These are phyloP conservation scores for Paralichthys olivaceus DNA, from an alignment of 2,113 vertebrate genomes.

Conservation along the genomic window DNA sequence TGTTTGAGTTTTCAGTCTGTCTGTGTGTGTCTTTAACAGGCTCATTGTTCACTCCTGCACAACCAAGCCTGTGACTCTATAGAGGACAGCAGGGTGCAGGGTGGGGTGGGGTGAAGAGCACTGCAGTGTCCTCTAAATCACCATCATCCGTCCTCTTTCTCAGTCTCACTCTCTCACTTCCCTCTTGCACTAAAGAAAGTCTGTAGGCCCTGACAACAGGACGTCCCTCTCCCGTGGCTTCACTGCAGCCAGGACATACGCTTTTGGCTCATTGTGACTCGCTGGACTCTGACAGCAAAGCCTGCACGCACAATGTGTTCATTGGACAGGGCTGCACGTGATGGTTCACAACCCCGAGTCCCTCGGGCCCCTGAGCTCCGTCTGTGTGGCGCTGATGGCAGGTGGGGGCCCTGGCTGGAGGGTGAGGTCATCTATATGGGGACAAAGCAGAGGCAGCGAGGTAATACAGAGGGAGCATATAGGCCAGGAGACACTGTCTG, in stretches of 20 bases:
- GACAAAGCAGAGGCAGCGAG: conserved; percentile 20
- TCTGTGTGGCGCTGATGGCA: conserved; percentile 43
- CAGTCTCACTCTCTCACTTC: neutral
- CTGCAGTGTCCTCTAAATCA: conserved; percentile 14
- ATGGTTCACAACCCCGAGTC: neutral
- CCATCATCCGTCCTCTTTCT: neutral
- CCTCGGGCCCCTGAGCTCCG: conserved; percentile 29
- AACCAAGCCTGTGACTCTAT: conserved; percentile 28
- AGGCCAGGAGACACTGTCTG: neutral
- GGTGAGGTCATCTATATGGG: conserved; percentile 53
- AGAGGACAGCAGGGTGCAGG: conserved; percentile 7
- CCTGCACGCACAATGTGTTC: conserved; percentile 71
- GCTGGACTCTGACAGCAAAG: conserved; percentile 67
- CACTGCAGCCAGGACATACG: conserved; percentile 34
- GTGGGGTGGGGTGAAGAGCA: neutral
- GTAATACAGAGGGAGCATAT: neutral
- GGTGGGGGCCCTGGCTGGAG: conserved; percentile 36
- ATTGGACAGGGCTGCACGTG: conserved; percentile 58
- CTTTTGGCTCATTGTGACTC: conserved; percentile 66
- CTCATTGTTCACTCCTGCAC: conserved; percentile 33
- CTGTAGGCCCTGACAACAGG: conserved; percentile 41
- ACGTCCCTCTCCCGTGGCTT: conserved; percentile 33
- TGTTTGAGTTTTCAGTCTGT: neutral
- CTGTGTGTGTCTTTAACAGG: conserved; percentile 8
- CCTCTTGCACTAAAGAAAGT: conserved; percentile 19